Evolutionary conservation across 2,797 vertebrate genomes (phyloP).

Genomic region (Gallirallus australis): DNA sequence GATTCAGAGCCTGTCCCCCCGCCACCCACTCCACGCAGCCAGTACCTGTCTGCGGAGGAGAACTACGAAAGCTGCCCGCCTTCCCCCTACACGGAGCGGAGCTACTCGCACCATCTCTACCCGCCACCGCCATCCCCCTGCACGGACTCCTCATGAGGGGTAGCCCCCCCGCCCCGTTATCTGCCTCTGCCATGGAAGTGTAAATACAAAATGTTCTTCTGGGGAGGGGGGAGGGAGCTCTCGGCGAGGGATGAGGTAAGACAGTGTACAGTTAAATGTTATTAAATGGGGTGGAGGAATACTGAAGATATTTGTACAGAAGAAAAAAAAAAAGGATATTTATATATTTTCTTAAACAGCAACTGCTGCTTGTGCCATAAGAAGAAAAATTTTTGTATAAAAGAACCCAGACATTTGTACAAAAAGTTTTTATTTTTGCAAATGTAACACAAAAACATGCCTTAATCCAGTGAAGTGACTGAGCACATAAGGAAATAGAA

Average conservation of each 20-base stretch:
- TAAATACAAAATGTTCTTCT: constrained; percentile 86
- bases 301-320: constrained; percentile 91
- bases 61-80: constrained; percentile 98
- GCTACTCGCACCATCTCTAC: constrained; percentile 97
- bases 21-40: constrained; percentile 94
- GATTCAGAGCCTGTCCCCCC: constrained; percentile 97
- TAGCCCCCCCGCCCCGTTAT: constrained; percentile 63
- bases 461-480: constrained; percentile 90
- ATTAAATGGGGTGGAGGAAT: constrained; percentile 69
- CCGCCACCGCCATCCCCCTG: constrained; percentile 95
- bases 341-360: constrained; percentile 99
- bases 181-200: constrained; percentile 76
- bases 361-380: constrained; percentile 92
- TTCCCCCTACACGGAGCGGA: constrained; percentile 94
- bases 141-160: constrained; percentile 95
- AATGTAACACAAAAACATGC: constrained; percentile 91
- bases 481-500: constrained; percentile 79
- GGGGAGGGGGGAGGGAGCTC: constrained; percentile 82
- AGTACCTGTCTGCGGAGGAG: constrained; percentile 97
- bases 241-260: constrained; percentile 37
- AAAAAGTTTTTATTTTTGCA: constrained; percentile 90
- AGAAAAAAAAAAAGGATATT: constrained; percentile 87
- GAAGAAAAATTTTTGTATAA: constrained; percentile 91
- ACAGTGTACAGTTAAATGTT: constrained; percentile 80
- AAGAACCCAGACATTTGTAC: constrained; percentile 91